These are phyloP conservation scores for Xenentodon cancila DNA, from an alignment of 2,797 vertebrate genomes.

Conservation along the genomic window DNA sequence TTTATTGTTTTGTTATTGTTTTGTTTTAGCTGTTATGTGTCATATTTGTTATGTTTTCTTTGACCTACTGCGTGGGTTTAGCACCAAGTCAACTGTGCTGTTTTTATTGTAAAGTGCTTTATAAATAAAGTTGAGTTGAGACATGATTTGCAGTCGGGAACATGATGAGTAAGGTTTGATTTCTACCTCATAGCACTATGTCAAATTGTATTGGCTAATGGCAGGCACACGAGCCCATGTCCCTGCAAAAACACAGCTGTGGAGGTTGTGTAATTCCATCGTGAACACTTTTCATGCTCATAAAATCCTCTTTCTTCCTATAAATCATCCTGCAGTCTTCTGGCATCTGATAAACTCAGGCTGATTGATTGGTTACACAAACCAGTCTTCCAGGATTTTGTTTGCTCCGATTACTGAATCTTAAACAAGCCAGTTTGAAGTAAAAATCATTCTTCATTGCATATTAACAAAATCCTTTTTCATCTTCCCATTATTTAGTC, in stretches of 20 bases:
- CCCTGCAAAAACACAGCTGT: conserved; percentile 8
- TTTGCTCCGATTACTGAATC: background rate
- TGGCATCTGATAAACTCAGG: background rate
- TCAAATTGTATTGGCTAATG: background rate
- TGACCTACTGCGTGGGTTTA: no score
- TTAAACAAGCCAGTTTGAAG: background rate
- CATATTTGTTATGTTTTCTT: no score
- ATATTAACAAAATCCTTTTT: conserved; percentile 4
- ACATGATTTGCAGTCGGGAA: background rate
- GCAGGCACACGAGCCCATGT: background rate
- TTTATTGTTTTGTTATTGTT: no score
- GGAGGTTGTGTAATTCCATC: conserved; percentile 23
- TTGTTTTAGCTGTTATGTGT: no score
- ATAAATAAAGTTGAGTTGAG: no score
- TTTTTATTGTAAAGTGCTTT: no score
- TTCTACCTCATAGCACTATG: conserved; percentile 1
- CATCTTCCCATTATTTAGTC: conserved; percentile 23
- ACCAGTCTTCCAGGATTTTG: background rate
- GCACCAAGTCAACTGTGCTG: no score
- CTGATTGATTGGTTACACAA: background rate
- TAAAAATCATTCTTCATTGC: background rate
- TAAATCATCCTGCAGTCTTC: background rate
- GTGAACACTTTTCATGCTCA: conserved; percentile 4
- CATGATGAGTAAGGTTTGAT: background rate
- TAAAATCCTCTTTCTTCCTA: conserved; percentile 5